phyloP scores from a whole-genome alignment of 2,797 vertebrate species.

The Cyclura pinguis region DNA sequence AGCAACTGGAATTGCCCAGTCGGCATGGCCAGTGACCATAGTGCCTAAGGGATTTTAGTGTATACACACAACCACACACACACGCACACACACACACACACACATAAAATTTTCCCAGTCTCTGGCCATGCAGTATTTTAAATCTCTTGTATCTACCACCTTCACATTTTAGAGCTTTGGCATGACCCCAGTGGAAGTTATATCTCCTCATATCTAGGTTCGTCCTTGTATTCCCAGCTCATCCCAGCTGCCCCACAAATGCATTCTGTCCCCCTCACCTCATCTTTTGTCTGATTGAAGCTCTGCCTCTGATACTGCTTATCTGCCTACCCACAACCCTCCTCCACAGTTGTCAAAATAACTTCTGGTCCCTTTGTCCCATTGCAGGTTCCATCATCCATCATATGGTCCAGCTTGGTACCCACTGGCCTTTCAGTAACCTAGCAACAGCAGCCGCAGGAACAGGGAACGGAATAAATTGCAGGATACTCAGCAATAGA shows the following conservation, averaged over 20 bases:
- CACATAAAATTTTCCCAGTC: no score
- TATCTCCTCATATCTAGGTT: neutral
- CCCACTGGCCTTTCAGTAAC: fast-evolving
- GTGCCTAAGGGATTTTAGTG: no score
- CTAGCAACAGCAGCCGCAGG: conserved; percentile 2
- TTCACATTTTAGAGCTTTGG: neutral
- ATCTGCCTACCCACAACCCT: neutral
- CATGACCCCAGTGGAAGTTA: neutral
- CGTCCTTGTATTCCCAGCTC: neutral
- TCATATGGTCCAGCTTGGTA: neutral
- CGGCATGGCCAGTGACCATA: no score
- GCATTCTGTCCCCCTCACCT: neutral
- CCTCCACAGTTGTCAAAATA: neutral
- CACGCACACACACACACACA: no score
- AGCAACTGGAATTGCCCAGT: no score
- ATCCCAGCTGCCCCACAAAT: neutral
- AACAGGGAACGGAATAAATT: conserved; percentile 8
- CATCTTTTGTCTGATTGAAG: fast-evolving
- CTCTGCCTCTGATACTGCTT: neutral
- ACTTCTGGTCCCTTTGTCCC: neutral
- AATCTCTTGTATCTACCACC: neutral
- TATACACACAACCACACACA: no score
- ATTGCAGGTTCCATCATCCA: neutral
- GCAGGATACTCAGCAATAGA: neutral
- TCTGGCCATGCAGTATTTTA: neutral